These are phyloP conservation scores for Labrus mixtus DNA, from an alignment of 2,113 vertebrate species.

Conservation along the genomic window DNA sequence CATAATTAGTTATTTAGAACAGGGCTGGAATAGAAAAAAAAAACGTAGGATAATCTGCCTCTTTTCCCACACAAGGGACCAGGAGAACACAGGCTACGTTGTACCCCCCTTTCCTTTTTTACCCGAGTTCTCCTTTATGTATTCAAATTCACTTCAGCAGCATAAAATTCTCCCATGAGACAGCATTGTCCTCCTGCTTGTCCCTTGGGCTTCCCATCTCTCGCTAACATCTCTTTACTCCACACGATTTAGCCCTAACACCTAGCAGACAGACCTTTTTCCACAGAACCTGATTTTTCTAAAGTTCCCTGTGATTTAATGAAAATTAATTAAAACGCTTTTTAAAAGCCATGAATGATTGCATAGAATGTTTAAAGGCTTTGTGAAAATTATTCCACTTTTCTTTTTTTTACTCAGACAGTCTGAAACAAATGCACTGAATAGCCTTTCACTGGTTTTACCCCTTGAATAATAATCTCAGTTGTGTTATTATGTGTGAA, in stretches of 20 bases:
- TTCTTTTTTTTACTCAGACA: slow-evolving; percentile 37
- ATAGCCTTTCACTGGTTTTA: slow-evolving; percentile 78
- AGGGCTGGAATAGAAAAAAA: slow-evolving; percentile 42
- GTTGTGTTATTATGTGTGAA: slow-evolving; percentile 78
- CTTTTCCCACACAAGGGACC: slow-evolving; percentile 71
- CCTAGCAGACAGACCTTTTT: slow-evolving; percentile 62
- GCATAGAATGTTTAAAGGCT: slow-evolving; percentile 74
- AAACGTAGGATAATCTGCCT: slow-evolving; percentile 62
- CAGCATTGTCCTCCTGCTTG: slow-evolving; percentile 81
- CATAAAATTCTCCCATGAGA: slow-evolving; percentile 85
- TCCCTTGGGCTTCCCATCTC: slow-evolving; percentile 83
- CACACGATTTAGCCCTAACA: slow-evolving; percentile 74
- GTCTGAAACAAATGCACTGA: slow-evolving; percentile 75
- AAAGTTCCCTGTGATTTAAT: slow-evolving; percentile 76
- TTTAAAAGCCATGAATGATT: slow-evolving; percentile 71
- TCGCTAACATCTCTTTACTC: slow-evolving; percentile 78
- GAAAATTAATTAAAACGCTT: slow-evolving; percentile 82
- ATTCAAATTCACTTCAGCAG: slow-evolving; percentile 86
- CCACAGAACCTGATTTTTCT: slow-evolving; percentile 63
- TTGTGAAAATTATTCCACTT: slow-evolving; percentile 65
- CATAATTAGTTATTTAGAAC: slow-evolving; percentile 71
- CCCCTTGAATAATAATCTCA: slow-evolving; percentile 78
- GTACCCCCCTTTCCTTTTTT: slow-evolving; percentile 67
- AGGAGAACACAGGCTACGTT: slow-evolving; percentile 74
- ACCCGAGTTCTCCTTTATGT: slow-evolving; percentile 80